Conservation (phyloP, 1,140 invertebrate genomes). For the Conus ventricosus region DNA sequence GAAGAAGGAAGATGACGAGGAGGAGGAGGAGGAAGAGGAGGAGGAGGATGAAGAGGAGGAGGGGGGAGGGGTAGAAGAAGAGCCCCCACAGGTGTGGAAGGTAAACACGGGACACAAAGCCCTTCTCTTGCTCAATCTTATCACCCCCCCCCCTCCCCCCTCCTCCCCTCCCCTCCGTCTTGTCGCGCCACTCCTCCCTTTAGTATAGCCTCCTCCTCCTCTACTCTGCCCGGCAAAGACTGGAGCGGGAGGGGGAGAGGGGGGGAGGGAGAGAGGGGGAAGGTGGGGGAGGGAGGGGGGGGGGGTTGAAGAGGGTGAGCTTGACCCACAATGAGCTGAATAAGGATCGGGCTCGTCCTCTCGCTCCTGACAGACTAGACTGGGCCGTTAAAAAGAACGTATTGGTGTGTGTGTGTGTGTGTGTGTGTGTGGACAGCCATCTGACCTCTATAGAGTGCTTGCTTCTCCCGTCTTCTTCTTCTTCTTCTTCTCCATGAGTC, state of each 20-base stretch:
- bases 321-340: not conserved
- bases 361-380: not conserved
- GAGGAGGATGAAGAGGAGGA: not conserved
- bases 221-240: no score
- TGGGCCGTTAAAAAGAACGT: not conserved
- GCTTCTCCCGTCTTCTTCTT: not conserved
- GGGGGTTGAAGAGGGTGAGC: not conserved
- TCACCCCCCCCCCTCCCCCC: not conserved
- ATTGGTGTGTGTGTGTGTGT: not conserved
- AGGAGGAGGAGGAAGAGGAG: not conserved
- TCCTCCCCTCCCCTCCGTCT: not conserved
- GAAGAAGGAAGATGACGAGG: not conserved
- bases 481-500: not conserved
- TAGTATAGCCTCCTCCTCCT: no score
- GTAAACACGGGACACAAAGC: conserved; percentile 20
- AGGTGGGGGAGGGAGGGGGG: not conserved
- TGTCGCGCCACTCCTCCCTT: not conserved
- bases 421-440: not conserved
- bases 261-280: not conserved
- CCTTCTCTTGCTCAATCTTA: not conserved
- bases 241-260: no score
- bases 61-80: not conserved
- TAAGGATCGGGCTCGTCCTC: not conserved
- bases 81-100: conserved; percentile 6
- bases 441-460: not conserved